Percentiles rank a stretch among this genome's conserved stretches.
Conservation (phyloP, 2,888 invertebrate species). For the Tuta absoluta region DNA sequence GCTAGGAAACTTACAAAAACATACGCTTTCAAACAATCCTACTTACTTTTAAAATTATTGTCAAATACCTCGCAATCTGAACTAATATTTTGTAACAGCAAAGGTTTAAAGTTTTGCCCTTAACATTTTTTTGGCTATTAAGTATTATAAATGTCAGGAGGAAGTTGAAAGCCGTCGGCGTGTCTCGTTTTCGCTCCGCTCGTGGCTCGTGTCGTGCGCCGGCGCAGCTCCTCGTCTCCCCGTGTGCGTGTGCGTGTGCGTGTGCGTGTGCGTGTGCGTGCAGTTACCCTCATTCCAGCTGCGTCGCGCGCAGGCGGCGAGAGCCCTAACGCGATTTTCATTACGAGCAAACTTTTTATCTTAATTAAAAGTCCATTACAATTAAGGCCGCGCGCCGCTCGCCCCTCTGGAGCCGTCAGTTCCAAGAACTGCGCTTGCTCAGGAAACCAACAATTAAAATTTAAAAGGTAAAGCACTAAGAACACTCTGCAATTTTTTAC, state of each 20-base stretch:
- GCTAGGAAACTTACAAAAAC: no score
- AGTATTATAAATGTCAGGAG: background rate
- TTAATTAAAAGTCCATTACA: conserved; percentile 50
- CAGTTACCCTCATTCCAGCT: conserved; percentile 17
- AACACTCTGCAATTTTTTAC: background rate
- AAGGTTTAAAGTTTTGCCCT: no score
- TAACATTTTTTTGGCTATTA: background rate
- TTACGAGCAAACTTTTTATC: conserved; percentile 46
- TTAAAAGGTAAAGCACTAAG: conserved; percentile 23
- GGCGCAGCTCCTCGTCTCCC: background rate
- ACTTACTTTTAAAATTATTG: no score
- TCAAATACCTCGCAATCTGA: no score
- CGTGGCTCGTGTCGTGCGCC: background rate
- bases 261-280: no score
- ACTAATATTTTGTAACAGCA: no score
- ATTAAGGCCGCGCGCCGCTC: conserved; percentile 48
- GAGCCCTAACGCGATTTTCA: conserved; percentile 31
- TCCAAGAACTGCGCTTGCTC: conserved; percentile 34
- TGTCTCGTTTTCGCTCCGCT: background rate
- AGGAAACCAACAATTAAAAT: conserved; percentile 34
- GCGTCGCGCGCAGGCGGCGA: background rate
- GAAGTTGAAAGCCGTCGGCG: no score
- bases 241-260: no score
- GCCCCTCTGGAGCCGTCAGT: conserved; percentile 38
- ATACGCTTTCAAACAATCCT: no score